Base-by-base conservation (phyloP, 2,888 invertebrate genomes). In the Lasius fuliginosus region DNA sequence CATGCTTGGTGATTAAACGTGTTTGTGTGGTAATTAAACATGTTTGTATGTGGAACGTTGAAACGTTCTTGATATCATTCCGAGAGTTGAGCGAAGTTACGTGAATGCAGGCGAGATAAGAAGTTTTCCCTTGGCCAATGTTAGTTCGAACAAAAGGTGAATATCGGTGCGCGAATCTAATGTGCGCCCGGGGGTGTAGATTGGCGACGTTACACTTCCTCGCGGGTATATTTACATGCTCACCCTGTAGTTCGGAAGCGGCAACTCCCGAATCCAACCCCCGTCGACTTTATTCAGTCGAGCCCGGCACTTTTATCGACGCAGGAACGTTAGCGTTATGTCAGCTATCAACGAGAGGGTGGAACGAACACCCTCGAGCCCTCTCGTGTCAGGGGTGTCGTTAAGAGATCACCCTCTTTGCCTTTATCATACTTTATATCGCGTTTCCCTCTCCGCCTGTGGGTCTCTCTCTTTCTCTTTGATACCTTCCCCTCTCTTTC, bases 261-360 rank as follows among this genome's bases (percentile, higher is more conserved):
- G 84, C 79, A 65, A 85, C 62, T 74, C 71, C 86, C 79, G 69
- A 85, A 75, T 85, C 79, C 86, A 30, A 69, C 74, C 79, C 82
- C 68, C 71, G 60, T 73, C 65, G 69, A 71, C 83, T 91, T 92
- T 90, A 88, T 89, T 86, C 87, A 87, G 88, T 86, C 88, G 85
- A 86, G 87, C 87, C 86, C 15, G 46, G 60, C 85, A 88, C 92
- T 93, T 93, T 93, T 93, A 93, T 91, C 92, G 92, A 90, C 89
- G 86, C 86, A 82, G 23, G 84, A 85, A 88, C 88, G 92, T 92
- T 91, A 88, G 89, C 91, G 90, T 92, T 92, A 93, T 91, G 89
- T 85, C 86, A 88, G 89, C 90, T 90, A 92, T 93, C 90, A 92
- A 91, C 87, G 88, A 65, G 86, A 87, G 87, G 87, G 88, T 85